phyloP scores from a whole-genome alignment of 2,113 vertebrate species.

The Cochlearius cochlearius region DNA sequence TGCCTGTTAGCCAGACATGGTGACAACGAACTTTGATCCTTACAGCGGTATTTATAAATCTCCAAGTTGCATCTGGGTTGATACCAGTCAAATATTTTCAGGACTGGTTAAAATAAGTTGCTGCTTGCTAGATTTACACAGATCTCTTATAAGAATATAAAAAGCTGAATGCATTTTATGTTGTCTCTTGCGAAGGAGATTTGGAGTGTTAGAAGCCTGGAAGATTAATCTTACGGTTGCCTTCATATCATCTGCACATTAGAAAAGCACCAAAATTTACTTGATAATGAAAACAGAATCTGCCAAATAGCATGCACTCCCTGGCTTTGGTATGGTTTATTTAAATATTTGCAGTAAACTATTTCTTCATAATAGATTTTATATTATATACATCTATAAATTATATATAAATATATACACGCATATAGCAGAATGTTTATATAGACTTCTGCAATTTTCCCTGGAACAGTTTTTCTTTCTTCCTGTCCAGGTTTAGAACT shows the following conservation, averaged over 20 bases:
- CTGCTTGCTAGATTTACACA: neutral
- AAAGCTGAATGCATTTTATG: neutral
- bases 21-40: neutral
- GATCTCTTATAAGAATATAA: neutral
- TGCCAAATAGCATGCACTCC: neutral
- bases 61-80: neutral
- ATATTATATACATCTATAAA: neutral
- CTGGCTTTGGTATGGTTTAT: neutral
- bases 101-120: neutral
- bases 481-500: neutral
- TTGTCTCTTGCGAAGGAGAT: neutral
- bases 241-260: neutral
- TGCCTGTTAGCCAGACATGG: neutral
- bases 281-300: neutral
- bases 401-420: neutral
- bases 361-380: neutral
- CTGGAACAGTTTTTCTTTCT: neutral
- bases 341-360: neutral
- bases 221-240: neutral
- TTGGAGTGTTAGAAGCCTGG: neutral
- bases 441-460: neutral
- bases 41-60: neutral
- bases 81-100: neutral
- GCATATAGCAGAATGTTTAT: neutral
- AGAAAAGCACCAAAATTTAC: neutral